phyloP scores from a whole-genome alignment of 2,888 invertebrate species.

The Rapana venosa region DNA sequence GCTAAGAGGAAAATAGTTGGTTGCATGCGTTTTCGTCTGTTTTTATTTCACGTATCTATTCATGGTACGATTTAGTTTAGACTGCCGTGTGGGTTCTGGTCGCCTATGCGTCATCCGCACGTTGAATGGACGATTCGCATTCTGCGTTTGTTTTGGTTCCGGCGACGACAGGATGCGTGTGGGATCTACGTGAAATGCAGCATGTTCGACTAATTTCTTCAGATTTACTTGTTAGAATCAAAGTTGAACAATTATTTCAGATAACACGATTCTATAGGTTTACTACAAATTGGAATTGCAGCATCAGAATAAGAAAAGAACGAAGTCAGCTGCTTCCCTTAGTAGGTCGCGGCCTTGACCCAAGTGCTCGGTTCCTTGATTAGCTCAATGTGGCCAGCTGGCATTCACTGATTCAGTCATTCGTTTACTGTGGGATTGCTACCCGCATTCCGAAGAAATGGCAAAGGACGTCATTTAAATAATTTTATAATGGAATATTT shows the following conservation, averaged over 20 bases:
- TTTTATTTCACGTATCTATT: background rate
- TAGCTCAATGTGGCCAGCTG: background rate
- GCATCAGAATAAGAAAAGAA: background rate
- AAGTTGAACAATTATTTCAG: background rate
- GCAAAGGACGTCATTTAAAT: too few relatives aligned
- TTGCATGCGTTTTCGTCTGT: background rate
- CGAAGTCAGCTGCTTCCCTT: conserved; percentile 27
- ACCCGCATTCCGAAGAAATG: too few relatives aligned
- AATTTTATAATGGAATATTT: too few relatives aligned
- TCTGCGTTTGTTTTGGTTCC: conserved; percentile 44
- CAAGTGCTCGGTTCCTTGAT: conserved; percentile 3
- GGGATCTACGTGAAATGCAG: conserved; percentile 9
- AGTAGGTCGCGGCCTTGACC: conserved; percentile 34
- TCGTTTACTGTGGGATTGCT: background rate
- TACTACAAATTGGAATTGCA: background rate
- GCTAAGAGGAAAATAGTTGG: too few relatives aligned
- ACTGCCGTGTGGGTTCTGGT: background rate
- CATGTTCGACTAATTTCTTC: background rate
- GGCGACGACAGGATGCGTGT: background rate
- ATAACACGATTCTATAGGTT: too few relatives aligned
- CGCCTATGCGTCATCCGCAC: conserved; percentile 27
- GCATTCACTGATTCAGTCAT: background rate
- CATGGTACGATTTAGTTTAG: background rate
- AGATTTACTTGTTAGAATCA: background rate
- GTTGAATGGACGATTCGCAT: conserved; percentile 12